A percentile compares a stretch with the other conserved stretches of the same genome.
Conservation (phyloP, 1,140 invertebrate species). For the Tetragonula clypearis region DNA sequence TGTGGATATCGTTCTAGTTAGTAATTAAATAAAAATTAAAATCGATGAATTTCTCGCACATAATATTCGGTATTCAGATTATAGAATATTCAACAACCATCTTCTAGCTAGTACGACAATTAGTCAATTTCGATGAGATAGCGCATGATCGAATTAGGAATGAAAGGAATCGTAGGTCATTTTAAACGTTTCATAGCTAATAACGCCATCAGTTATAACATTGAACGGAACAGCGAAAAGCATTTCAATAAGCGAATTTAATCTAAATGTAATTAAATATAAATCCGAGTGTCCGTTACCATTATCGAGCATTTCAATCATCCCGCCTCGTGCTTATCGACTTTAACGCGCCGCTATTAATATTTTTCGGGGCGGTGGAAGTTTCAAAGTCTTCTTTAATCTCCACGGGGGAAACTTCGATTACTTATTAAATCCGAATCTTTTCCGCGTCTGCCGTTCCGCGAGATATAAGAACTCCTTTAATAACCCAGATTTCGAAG, state of each 20-base stretch:
- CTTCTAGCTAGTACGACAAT: no score
- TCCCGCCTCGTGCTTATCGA: neutral
- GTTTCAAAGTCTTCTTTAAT: neutral
- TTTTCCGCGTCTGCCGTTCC: neutral
- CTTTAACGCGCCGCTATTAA: neutral
- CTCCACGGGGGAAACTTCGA: constrained; percentile 12
- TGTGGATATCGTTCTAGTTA: no score
- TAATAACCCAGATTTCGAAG: constrained; percentile 31
- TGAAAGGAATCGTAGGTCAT: no score
- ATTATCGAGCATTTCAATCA: neutral
- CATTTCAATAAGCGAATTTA: neutral
- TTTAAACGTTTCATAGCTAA: no score
- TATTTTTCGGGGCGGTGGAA: neutral
- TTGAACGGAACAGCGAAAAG: neutral
- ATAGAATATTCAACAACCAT: no score
- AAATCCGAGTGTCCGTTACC: neutral
- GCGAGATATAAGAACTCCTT: constrained; percentile 7
- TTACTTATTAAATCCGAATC: constrained; percentile 29
- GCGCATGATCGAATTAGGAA: no score
- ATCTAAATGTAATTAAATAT: neutral
- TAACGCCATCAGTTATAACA: neutral
- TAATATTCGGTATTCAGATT: no score
- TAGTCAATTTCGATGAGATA: no score
- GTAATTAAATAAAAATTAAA: no score
- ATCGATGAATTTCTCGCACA: no score